These are phyloP conservation scores for Asteroscopus sphinx DNA, from an alignment of 2,888 invertebrate species.

Conservation along the genomic window DNA sequence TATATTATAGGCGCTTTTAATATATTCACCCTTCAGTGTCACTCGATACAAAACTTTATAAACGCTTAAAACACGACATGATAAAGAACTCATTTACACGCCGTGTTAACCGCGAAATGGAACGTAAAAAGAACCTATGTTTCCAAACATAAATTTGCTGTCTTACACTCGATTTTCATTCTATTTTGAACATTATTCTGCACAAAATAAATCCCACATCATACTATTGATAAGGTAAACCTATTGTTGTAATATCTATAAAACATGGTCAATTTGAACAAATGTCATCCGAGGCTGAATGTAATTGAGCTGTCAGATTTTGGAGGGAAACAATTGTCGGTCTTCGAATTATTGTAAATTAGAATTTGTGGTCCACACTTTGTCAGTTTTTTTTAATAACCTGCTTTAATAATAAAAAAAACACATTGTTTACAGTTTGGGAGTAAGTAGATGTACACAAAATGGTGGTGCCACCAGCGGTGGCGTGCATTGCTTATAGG, in stretches of 20 bases:
- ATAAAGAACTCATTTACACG: slow-evolving; percentile 89
- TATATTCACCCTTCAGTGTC: slow-evolving; percentile 82
- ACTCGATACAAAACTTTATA: slow-evolving; percentile 74
- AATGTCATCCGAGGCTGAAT: slow-evolving; percentile 82
- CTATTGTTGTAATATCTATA: slow-evolving; percentile 59
- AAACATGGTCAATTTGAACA: slow-evolving; percentile 84
- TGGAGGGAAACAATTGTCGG: slow-evolving; percentile 72
- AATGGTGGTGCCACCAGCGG: too few relatives aligned
- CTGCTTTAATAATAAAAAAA: too few relatives aligned
- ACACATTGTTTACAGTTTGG: too few relatives aligned
- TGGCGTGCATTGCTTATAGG: too few relatives aligned
- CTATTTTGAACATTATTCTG: slow-evolving; percentile 54
- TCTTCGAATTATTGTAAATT: slow-evolving; percentile 45
- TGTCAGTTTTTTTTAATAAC: slow-evolving; percentile 6
- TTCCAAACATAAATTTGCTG: slow-evolving; percentile 56
- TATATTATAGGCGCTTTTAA: slow-evolving; percentile 65
- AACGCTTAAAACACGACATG: slow-evolving; percentile 82
- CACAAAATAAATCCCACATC: slow-evolving; percentile 14
- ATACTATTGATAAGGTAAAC: slow-evolving; percentile 14
- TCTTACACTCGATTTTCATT: slow-evolving; percentile 18
- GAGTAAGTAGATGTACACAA: too few relatives aligned
- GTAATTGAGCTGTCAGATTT: slow-evolving; percentile 87
- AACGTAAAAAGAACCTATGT: slow-evolving; percentile 77
- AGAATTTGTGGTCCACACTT: slow-evolving; percentile 27
- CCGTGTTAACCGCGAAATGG: slow-evolving; percentile 85